These are phyloP conservation scores for Caenorhabditis tropicalis DNA, from an alignment of 1,140 invertebrate genomes.

Conservation along the genomic window DNA sequence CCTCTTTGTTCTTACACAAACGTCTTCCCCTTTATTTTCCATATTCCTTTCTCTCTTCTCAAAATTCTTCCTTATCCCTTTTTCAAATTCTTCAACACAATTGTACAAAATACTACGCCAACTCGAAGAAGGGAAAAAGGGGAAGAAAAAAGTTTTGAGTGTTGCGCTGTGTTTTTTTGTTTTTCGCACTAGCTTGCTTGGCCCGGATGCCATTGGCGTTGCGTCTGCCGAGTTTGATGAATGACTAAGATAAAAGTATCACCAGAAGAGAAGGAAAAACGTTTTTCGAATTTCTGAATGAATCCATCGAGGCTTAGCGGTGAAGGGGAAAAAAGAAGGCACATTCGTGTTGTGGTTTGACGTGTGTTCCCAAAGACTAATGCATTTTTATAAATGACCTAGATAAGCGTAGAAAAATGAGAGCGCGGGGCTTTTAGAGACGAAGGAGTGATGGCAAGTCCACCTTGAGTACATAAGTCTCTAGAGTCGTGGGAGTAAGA, in stretches of 20 bases:
- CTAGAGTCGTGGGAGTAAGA: too few species aligned
- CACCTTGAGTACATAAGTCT: too few species aligned
- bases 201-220: conserved; percentile 23
- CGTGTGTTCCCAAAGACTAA: conserved; percentile 13
- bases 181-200: conserved; percentile 32
- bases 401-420: background rate
- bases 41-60: background rate
- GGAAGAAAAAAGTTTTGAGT: background rate
- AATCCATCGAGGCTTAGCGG: conserved; percentile 9
- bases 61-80: background rate
- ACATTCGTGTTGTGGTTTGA: background rate
- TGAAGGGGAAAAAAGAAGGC: background rate
- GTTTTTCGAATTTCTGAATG: conserved; percentile 9
- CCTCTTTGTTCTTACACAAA: background rate
- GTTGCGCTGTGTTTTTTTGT: conserved; percentile 10
- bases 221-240: conserved; percentile 44
- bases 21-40: background rate
- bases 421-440: background rate
- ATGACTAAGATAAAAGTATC: conserved; percentile 43
- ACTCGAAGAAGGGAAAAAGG: background rate
- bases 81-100: background rate
- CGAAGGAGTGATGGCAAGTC: too few species aligned
- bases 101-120: conserved; percentile 5
- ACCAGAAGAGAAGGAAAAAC: conserved; percentile 17
- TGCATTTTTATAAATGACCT: conserved; percentile 34